Evolutionary conservation across 1,140 invertebrate species (phyloP).

Genomic region (Drosophila hydei): DNA sequence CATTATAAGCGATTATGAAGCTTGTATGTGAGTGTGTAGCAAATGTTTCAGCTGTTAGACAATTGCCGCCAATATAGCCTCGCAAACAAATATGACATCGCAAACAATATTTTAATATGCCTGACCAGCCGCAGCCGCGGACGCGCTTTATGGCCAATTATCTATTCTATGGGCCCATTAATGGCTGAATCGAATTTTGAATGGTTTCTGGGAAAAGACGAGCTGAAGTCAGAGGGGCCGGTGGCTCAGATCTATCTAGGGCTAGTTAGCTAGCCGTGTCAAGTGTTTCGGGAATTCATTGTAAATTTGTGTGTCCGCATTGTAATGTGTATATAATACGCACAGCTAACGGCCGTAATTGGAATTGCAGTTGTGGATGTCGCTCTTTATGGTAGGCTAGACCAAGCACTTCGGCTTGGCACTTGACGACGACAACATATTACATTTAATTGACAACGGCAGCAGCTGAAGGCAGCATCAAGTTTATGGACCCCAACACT

Average conservation of each 20-base stretch:
- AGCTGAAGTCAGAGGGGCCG: not conserved
- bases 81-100: constrained; percentile 41
- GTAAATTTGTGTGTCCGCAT: constrained; percentile 16
- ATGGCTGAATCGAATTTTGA: constrained; percentile 66
- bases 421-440: constrained; percentile 71
- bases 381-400: constrained; percentile 49
- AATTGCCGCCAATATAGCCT: constrained; percentile 58
- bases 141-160: constrained; percentile 80
- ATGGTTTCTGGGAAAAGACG: constrained; percentile 11
- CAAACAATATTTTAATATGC: constrained; percentile 73
- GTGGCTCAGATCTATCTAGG: too few relatives aligned
- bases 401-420: constrained; percentile 35
- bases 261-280: constrained; percentile 22
- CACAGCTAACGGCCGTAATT: constrained; percentile 48
- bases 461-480: constrained; percentile 29
- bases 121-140: constrained; percentile 59
- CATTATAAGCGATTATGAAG: constrained; percentile 60
- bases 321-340: constrained; percentile 60
- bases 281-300: constrained; percentile 52
- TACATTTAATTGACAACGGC: constrained; percentile 66
- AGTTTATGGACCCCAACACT: constrained; percentile 8
- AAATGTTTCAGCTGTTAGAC: constrained; percentile 61
- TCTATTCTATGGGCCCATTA: constrained; percentile 77
- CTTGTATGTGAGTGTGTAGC: constrained; percentile 34
- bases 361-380: constrained; percentile 47